Conservation (phyloP, 2,888 invertebrate species). For the Cheilosia scutellata region DNA sequence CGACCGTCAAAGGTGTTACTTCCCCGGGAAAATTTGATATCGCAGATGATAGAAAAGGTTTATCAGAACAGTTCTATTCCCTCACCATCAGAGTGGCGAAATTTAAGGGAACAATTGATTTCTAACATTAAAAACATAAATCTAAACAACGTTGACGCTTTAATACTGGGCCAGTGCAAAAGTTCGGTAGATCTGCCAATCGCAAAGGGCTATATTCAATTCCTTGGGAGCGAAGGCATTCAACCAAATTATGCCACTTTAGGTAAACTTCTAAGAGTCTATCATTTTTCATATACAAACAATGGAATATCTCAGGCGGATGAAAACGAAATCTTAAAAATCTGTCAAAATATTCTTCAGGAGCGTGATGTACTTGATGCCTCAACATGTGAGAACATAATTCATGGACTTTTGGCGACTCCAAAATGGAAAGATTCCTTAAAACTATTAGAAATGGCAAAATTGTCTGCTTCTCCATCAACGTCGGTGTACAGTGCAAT, state of each 20-base stretch:
- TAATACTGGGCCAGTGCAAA: constrained; percentile 86
- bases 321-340: constrained; percentile 85
- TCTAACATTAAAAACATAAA: constrained; percentile 79
- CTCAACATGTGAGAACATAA: constrained; percentile 86
- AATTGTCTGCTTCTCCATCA: constrained; percentile 84
- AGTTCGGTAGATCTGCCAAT: constrained; percentile 83
- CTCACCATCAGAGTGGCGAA: constrained; percentile 79
- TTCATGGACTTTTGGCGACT: constrained; percentile 87
- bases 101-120: constrained; percentile 77
- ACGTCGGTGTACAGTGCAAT: constrained; percentile 85
- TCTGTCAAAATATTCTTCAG: constrained; percentile 82
- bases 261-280: constrained; percentile 86
- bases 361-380: constrained; percentile 87
- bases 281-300: constrained; percentile 82
- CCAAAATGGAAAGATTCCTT: constrained; percentile 87
- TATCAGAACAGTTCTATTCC: constrained; percentile 75
- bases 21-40: constrained; percentile 77
- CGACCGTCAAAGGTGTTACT: constrained; percentile 72
- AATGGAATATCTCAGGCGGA: constrained; percentile 83
- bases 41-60: constrained; percentile 76
- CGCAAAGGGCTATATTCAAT: constrained; percentile 86
- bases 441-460: constrained; percentile 87
- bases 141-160: constrained; percentile 86
- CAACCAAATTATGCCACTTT: constrained; percentile 86
- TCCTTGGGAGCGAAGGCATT: constrained; percentile 84